Evolutionary conservation across 2,113 vertebrate species (phyloP), one percentile per base, ranked within the genome.

Genomic region (Nestor notabilis): DNA sequence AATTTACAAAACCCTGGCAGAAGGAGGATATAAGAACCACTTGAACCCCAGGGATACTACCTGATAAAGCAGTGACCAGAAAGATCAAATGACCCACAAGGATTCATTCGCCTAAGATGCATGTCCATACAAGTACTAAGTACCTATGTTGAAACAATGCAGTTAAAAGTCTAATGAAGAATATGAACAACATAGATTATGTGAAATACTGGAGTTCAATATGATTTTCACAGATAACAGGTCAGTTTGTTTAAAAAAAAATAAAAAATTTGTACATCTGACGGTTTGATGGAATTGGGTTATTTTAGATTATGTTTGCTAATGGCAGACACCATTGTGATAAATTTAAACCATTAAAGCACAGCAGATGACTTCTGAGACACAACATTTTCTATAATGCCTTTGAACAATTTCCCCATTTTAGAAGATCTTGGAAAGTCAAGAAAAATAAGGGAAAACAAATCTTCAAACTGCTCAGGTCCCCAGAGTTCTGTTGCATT

Each of bases 301-400:
- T 23, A 95, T 79, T 95, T 97, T 89, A 68, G 56, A 87, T 82
- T 83, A 44, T 65, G 43, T 83, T 90, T 68, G 70, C 46, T 92
- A 95, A 97, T 97, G 97, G 83, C 27, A 89, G 53, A 85, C 37
- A 88, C 37, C 63, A 87, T 91, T 24, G n/a, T 96, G 94, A 94
- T 96, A 97, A 85, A 96, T 97, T 86, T 78, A 68, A 97, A 44
- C 20, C 79, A 96, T 96, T 98, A 96, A 95, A 96, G 64, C 92
- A 93, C 94, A 97, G 91, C 89, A 97, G 94, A 90, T 90, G 39
- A 90, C 95, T 97, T 97, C 90, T 92, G 90, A 94, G 92, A 76
- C 69, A 82, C 84, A 71, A 53, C 55, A 87, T 96, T 97, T 96
- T 96, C 83, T 95, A 47, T 60, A 94, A 85, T 89, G 81, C 35